Evolutionary conservation across 2,113 vertebrate species (phyloP).

Genomic region (Apteryx mantelli): DNA sequence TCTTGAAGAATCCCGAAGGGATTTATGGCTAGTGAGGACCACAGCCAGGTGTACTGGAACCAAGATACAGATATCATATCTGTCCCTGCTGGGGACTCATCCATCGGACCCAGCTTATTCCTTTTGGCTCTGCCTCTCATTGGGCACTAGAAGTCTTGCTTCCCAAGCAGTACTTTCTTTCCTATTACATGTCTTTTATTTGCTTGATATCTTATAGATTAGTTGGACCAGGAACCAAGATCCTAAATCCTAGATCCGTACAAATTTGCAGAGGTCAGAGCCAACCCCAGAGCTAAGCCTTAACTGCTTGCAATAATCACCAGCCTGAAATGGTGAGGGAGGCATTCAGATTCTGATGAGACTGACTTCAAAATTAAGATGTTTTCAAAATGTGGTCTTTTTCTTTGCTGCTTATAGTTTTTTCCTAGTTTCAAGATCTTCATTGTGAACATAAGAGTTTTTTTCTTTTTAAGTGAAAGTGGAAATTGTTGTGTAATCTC

Average conservation of each 20-base stretch:
- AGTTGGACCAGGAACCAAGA: constrained; percentile 11
- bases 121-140: not conserved
- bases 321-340: not conserved
- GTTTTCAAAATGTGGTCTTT: not conserved
- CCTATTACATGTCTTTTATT: not conserved
- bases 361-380: not conserved
- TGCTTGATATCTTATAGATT: not conserved
- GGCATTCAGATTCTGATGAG: not conserved
- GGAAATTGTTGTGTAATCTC: constrained; percentile 30
- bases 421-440: constrained; percentile 58
- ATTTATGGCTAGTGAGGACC: not conserved
- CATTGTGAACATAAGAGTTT: constrained; percentile 58
- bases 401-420: constrained; percentile 17
- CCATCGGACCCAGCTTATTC: not conserved
- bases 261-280: constrained; percentile 12
- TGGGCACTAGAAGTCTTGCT: not conserved
- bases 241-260: constrained; percentile 8
- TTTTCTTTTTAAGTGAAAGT: constrained; percentile 48
- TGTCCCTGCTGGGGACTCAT: not conserved
- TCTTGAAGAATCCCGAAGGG: not conserved
- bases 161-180: not conserved
- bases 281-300: not conserved
- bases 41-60: not conserved
- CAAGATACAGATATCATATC: not conserved
- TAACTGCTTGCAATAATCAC: not conserved